These are phyloP conservation scores for Calonectris borealis DNA, from an alignment of 2,113 vertebrate genomes.

Conservation along the genomic window DNA sequence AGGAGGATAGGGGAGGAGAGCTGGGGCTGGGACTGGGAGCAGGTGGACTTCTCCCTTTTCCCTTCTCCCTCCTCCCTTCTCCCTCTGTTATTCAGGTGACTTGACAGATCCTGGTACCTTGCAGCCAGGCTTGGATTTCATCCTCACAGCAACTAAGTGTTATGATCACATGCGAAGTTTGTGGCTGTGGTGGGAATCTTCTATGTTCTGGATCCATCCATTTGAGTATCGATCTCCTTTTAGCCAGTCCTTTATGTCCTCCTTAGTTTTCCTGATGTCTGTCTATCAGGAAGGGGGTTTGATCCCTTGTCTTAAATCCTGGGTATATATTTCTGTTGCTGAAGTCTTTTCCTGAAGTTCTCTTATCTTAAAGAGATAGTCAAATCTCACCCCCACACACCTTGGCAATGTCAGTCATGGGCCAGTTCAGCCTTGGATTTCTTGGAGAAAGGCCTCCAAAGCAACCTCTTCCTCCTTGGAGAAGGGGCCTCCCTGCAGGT, in stretches of 20 bases:
- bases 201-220: background rate
- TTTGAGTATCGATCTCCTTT: background rate
- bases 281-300: background rate
- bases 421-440: background rate
- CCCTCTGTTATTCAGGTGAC: background rate
- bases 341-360: background rate
- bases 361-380: background rate
- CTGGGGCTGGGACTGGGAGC: background rate
- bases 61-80: background rate
- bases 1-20: background rate
- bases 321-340: background rate
- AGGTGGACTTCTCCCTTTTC: background rate
- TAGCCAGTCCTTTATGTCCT: background rate
- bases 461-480: background rate
- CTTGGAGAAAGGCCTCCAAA: background rate
- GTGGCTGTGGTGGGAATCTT: background rate
- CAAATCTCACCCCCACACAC: background rate
- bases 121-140: background rate
- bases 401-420: background rate
- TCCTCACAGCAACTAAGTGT: background rate
- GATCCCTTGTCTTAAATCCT: background rate
- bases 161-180: accelerated
- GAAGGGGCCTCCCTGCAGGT: background rate
- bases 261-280: background rate
- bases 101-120: background rate